Evolutionary conservation across 2,113 vertebrate species (phyloP), one percentile per base, ranked within the genome.

Genomic region (Chionis minor): DNA sequence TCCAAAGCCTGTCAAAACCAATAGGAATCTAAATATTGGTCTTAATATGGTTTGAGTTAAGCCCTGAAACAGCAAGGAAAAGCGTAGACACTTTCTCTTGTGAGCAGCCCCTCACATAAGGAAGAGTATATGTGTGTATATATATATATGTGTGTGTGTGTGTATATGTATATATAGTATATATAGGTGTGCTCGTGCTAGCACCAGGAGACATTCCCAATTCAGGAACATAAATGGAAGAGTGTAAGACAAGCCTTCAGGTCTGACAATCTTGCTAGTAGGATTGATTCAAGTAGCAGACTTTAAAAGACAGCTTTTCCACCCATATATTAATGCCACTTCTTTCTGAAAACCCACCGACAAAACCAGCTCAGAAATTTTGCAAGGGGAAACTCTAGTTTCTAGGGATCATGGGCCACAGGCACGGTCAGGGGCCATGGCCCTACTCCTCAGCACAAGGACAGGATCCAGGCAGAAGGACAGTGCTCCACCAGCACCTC

Each of bases 91-190:
- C 35, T 55, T 73, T 49, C 6, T 47, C 44, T 40, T 14, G 33
- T 15, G 27, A 88, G 59, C 42, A 81, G 28, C 8, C 27, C 10
- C 24, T 70, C 33, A 24, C 38, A 2, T 10, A 23, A 47, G 56
- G 26, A n/a, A 33, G 21, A 52, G 14, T 6, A 0, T 4, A 14
- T 20, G 18, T 40, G 45, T n/a, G n/a, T n/a, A n/a, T n/a, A n/a
- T n/a, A n/a, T n/a, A n/a, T n/a, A n/a, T n/a, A n/a, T n/a, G n/a
- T n/a, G n/a, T n/a, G n/a, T n/a, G n/a, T n/a, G n/a, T n/a, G n/a
- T n/a, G n/a, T n/a, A n/a, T n/a, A n/a, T n/a, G n/a, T n/a, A n/a
- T n/a, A n/a, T n/a, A n/a, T n/a, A n/a, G n/a, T n/a, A n/a, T n/a
- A n/a, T n/a, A n/a, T 38, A 44, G 22, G 18, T 23, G 42, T 28